Evolutionary conservation across 2,113 vertebrate genomes (phyloP).

Genomic region (Sardina pilchardus): DNA sequence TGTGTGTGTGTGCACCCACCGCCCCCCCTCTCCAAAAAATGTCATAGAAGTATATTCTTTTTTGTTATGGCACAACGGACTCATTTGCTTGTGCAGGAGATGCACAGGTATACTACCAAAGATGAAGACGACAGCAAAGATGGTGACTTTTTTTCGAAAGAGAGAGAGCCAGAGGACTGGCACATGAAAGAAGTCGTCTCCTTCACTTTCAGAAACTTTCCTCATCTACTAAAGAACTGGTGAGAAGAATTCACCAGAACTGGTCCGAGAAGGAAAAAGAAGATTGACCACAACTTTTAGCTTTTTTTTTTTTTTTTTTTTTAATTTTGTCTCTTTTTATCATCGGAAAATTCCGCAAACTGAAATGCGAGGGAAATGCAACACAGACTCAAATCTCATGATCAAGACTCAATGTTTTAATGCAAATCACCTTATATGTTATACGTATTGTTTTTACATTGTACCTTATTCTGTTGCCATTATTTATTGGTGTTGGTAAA

Average conservation of each 20-base stretch:
- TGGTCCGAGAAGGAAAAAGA: not conserved
- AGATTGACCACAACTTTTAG: not conserved
- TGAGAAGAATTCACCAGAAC: not conserved
- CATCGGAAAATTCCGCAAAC: not conserved
- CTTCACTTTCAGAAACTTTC: not conserved
- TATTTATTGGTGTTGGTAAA: constrained; percentile 72
- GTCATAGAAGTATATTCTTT: constrained; percentile 38
- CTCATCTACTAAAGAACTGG: constrained; percentile 2
- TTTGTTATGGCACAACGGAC: constrained; percentile 43
- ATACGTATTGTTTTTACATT: constrained; percentile 51
- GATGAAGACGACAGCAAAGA: constrained; percentile 55
- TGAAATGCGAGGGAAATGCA: not conserved
- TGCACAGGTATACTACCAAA: constrained; percentile 71
- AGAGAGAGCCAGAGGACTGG: not conserved
- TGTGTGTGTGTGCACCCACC: not conserved
- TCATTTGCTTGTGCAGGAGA: constrained; percentile 43
- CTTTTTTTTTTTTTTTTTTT: constrained; percentile 1
- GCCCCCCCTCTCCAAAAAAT: constrained; percentile 25
- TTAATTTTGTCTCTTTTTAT: constrained; percentile 24
- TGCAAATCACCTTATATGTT: constrained; percentile 22
- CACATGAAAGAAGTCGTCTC: not conserved
- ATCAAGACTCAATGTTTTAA: constrained; percentile 37
- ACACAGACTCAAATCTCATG: not conserved
- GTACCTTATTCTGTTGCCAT: constrained; percentile 52
- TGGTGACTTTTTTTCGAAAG: constrained; percentile 25